Evolutionary conservation across 2,888 invertebrate genomes (phyloP).

Genomic region (Tetranychus piercei): DNA sequence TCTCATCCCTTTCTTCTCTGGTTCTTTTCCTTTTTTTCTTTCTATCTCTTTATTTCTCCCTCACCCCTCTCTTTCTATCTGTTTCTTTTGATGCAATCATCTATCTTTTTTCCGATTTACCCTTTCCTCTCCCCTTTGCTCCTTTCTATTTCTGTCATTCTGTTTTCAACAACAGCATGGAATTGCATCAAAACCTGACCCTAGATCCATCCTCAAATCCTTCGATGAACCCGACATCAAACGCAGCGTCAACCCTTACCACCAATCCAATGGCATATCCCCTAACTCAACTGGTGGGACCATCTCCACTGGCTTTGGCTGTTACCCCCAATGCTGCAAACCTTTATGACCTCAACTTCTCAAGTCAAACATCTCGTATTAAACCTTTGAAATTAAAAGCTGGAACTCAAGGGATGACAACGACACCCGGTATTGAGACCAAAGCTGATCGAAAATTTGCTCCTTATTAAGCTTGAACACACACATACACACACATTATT

Average conservation of each 20-base stretch:
- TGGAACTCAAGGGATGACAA: constrained; percentile 9
- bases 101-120: not conserved
- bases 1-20: too few species aligned
- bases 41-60: not conserved
- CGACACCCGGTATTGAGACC: constrained; percentile 19
- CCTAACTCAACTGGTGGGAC: constrained; percentile 18
- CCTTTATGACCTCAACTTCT: constrained; percentile 20
- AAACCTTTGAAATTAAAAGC: constrained; percentile 18
- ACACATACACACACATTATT: not conserved
- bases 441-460: constrained; percentile 20
- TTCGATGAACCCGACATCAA: constrained; percentile 12
- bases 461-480: constrained; percentile 13
- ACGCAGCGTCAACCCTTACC: constrained; percentile 17
- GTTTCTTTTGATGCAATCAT: not conserved
- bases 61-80: not conserved
- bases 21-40: not conserved
- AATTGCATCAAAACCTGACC: constrained; percentile 60
- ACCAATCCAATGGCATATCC: constrained; percentile 20
- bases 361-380: constrained; percentile 15
- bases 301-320: constrained; percentile 17
- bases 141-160: not conserved
- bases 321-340: constrained; percentile 12
- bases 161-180: constrained; percentile 49
- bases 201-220: constrained; percentile 25
- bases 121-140: not conserved